Evolutionary conservation across 1,140 invertebrate genomes (phyloP).

Genomic region (Drosophila nebulosa): DNA sequence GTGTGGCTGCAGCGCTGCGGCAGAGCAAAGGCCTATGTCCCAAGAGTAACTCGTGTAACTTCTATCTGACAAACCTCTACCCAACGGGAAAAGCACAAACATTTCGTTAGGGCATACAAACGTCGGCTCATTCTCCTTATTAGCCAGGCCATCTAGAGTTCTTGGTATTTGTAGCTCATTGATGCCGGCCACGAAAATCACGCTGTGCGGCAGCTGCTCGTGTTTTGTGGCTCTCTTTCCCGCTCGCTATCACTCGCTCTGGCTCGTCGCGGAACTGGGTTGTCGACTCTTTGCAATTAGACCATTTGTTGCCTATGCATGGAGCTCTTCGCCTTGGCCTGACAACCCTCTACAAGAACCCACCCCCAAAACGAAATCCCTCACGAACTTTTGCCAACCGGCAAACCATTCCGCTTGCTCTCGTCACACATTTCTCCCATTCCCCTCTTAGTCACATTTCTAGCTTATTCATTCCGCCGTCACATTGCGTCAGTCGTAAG

Average conservation of each 20-base stretch:
- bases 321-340: background rate
- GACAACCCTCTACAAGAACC: background rate
- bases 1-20: too few species aligned
- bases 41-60: too few species aligned
- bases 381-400: background rate
- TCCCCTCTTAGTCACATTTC: background rate
- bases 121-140: background rate
- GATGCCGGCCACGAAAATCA: background rate
- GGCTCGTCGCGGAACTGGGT: background rate
- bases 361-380: background rate
- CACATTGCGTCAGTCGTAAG: constrained; percentile 9
- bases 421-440: background rate
- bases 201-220: constrained; percentile 8
- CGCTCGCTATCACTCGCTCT: background rate
- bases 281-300: background rate
- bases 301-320: background rate
- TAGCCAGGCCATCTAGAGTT: background rate
- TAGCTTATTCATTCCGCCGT: background rate
- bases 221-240: background rate
- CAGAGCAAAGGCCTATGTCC: too few species aligned
- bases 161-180: background rate
- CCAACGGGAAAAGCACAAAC: too few species aligned
- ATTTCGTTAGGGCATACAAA: background rate
- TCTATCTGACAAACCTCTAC: too few species aligned
- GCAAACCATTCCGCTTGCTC: background rate